Evolutionary conservation across 2,888 invertebrate species (phyloP).

Genomic region (Adineta ricciae): DNA sequence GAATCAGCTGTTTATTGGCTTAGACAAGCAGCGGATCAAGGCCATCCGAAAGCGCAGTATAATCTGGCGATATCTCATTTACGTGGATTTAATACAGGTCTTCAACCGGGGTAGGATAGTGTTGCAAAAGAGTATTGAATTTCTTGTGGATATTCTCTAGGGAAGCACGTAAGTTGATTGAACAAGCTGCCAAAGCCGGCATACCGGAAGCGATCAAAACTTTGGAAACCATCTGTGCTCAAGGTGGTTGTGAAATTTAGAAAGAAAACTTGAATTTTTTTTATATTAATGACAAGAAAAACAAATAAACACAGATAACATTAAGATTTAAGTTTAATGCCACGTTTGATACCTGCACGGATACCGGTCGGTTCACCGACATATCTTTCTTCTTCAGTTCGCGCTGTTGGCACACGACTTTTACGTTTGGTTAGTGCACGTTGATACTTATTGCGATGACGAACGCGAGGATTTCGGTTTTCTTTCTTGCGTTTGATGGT

Average conservation of each 20-base stretch:
- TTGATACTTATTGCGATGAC: conserved; percentile 78
- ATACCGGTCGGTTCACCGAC: conserved; percentile 83
- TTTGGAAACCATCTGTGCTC: conserved; percentile 45
- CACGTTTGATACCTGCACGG: conserved; percentile 71
- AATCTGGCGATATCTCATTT: conserved; percentile 54
- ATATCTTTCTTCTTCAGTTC: conserved; percentile 68
- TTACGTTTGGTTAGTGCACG: conserved; percentile 59
- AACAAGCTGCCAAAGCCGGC: conserved; percentile 50
- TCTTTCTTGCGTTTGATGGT: conserved; percentile 82
- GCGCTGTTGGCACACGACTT: conserved; percentile 59
- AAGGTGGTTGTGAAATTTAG: conserved; percentile 38
- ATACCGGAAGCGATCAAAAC: conserved; percentile 49
- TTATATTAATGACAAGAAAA: too few relatives aligned
- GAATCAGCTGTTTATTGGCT: conserved; percentile 53
- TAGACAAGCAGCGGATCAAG: conserved; percentile 52
- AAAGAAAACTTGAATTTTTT: too few relatives aligned
- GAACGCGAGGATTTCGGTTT: conserved; percentile 82
- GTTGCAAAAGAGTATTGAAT: neutral
- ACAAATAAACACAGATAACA: neutral
- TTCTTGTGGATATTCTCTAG: conserved; percentile 39
- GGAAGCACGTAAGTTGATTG: conserved; percentile 49
- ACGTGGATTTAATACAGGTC: conserved; percentile 49
- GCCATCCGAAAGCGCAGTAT: conserved; percentile 53
- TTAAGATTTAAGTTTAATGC: conserved; percentile 61
- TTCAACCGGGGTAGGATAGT: neutral